Conservation (phyloP, 2,888 invertebrate genomes). For the Callinectes sapidus region DNA sequence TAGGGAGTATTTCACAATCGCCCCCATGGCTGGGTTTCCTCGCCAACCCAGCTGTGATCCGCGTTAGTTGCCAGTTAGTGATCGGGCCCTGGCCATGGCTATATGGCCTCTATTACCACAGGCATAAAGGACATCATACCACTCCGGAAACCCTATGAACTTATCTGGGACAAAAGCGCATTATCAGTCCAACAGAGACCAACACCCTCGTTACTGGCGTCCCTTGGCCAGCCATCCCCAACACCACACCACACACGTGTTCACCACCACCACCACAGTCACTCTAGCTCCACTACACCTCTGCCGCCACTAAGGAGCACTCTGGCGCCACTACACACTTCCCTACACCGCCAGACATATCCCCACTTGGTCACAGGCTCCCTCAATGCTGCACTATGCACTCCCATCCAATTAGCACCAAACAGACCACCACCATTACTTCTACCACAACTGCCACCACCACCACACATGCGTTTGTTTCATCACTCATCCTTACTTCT, state of each 20-base stretch:
- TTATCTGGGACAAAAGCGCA: neutral
- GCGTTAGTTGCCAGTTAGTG: neutral
- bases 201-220: conserved; percentile 17
- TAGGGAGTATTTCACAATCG: neutral
- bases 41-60: conserved; percentile 3
- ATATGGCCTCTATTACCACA: neutral
- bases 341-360: neutral
- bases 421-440: neutral
- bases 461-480: neutral
- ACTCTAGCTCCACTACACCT: neutral
- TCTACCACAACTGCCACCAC: neutral
- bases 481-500: too few species aligned
- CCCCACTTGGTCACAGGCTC: neutral
- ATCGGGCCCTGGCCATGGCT: too few species aligned
- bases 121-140: neutral
- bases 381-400: neutral
- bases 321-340: neutral
- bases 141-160: neutral
- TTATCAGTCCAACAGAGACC: conserved; percentile 11
- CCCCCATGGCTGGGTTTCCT: conserved; percentile 6
- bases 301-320: neutral
- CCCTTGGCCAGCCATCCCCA: conserved; percentile 21
- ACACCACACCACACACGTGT: conserved; percentile 5
- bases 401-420: neutral
- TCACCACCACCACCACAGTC: neutral